phyloP scores from a whole-genome alignment of 2,888 invertebrate species.

The Euplexia lucipara region DNA sequence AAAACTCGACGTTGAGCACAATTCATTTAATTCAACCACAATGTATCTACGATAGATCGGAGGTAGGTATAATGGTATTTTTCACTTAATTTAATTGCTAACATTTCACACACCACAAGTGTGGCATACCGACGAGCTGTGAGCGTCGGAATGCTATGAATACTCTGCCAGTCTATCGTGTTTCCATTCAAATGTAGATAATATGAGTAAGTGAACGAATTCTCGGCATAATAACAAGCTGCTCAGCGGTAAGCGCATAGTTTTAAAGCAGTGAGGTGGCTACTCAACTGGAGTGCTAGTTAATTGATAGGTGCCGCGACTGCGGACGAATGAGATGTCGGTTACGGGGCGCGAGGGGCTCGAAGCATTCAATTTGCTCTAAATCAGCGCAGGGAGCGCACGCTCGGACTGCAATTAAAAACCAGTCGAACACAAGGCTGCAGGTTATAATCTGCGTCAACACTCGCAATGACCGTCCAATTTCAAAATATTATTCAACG shows the following conservation, averaged over 20 bases:
- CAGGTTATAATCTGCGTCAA: constrained; percentile 82
- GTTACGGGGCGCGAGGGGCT: constrained; percentile 70
- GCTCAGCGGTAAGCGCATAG: constrained; percentile 64
- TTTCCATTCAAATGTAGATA: constrained; percentile 66
- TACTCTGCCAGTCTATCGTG: constrained; percentile 61
- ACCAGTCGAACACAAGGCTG: constrained; percentile 75
- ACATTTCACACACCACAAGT: constrained; percentile 61
- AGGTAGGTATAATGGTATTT: constrained; percentile 68
- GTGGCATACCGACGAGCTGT: constrained; percentile 51
- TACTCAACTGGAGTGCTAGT: constrained; percentile 73
- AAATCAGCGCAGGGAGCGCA: constrained; percentile 80
- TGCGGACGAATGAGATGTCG: constrained; percentile 78
- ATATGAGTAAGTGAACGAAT: constrained; percentile 71
- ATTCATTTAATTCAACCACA: constrained; percentile 80
- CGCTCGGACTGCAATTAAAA: constrained; percentile 80
- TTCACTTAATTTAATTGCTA: constrained; percentile 69
- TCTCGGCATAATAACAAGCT: constrained; percentile 71
- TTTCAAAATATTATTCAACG: constrained; percentile 71
- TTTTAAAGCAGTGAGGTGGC: constrained; percentile 66
- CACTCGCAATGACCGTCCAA: constrained; percentile 73
- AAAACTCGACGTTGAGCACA: constrained; percentile 74
- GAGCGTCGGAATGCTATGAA: constrained; percentile 63
- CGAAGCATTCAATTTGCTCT: constrained; percentile 84
- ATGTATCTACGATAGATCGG: constrained; percentile 65
- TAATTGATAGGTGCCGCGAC: constrained; percentile 81